Percentiles rank a stretch among this genome's conserved stretches.
These are phyloP conservation scores for Papilio protenor DNA, from an alignment of 2,888 invertebrate genomes.

Conservation along the genomic window DNA sequence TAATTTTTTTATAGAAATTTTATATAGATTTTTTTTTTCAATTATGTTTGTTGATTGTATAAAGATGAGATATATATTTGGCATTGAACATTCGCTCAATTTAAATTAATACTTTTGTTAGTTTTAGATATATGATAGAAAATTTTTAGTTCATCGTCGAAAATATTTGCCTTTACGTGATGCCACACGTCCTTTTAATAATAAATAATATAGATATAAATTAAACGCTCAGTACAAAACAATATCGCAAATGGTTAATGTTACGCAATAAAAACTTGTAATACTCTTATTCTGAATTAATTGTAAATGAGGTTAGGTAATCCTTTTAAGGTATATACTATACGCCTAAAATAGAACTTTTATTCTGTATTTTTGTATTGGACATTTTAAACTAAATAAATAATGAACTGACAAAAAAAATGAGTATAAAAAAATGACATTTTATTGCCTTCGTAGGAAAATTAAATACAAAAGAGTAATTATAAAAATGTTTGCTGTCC, in stretches of 20 bases:
- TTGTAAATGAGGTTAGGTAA: not conserved
- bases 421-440: not conserved
- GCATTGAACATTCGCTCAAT: constrained; percentile 75
- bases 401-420: constrained; percentile 5
- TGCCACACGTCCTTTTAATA: constrained; percentile 23
- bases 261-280: not conserved
- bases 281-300: not conserved
- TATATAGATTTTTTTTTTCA: constrained; percentile 62
- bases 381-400: not conserved
- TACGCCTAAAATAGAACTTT: not conserved
- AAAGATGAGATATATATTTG: constrained; percentile 59
- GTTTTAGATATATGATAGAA: constrained; percentile 37
- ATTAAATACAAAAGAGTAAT: not conserved
- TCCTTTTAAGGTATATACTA: not conserved
- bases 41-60: constrained; percentile 62
- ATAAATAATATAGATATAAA: constrained; percentile 15
- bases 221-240: constrained; percentile 27
- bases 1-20: constrained; percentile 64
- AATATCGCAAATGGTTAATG: constrained; percentile 27
- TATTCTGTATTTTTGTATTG: not conserved
- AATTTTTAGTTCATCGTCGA: constrained; percentile 18
- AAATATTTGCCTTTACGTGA: not conserved
- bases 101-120: constrained; percentile 60
- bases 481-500: not conserved
- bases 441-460: not conserved